Percentiles rank a stretch among this genome's conserved stretches.
These are phyloP conservation scores for Paedocypris sp. DNA, from an alignment of 2,113 vertebrate genomes.

Conservation along the genomic window DNA sequence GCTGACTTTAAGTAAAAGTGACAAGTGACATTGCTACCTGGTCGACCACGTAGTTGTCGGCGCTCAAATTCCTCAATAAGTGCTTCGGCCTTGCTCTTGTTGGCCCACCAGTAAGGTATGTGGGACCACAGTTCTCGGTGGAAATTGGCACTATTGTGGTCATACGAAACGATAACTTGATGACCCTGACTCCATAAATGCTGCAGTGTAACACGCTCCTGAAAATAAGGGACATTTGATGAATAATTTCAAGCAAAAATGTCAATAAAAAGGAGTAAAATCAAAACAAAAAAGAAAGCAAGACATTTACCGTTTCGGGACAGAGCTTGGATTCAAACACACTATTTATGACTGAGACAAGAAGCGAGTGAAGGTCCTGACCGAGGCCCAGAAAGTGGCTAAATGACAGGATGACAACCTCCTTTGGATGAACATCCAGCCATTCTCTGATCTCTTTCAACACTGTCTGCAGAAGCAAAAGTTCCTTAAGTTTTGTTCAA, in stretches of 20 bases:
- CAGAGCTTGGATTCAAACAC: constrained; percentile 60
- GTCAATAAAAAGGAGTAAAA: too few species aligned
- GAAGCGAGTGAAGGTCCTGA: constrained; percentile 54
- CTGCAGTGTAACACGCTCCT: constrained; percentile 55
- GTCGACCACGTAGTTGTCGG: constrained; percentile 53
- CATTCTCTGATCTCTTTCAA: constrained; percentile 60
- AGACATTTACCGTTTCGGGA: constrained; percentile 49
- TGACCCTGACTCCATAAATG: constrained; percentile 55
- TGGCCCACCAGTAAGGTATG: constrained; percentile 71
- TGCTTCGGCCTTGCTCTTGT: constrained; percentile 60
- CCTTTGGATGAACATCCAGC: constrained; percentile 61
- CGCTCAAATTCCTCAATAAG: constrained; percentile 62
- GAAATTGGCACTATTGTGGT: constrained; percentile 42
- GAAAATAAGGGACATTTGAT: neutral
- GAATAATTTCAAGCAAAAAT: too few species aligned
- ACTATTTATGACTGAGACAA: constrained; percentile 55
- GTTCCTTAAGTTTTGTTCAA: neutral
- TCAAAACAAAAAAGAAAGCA: neutral
- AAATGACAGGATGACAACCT: constrained; percentile 65
- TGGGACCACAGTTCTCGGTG: constrained; percentile 58
- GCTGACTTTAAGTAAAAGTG: too few species aligned
- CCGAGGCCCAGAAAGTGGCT: constrained; percentile 61
- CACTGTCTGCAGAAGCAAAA: constrained; percentile 44
- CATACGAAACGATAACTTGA: constrained; percentile 63
- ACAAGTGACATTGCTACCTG: too few species aligned